A percentile compares a stretch with the other conserved stretches of the same genome.
These are phyloP conservation scores for Dione juno DNA, from an alignment of 2,888 invertebrate genomes.

Conservation along the genomic window DNA sequence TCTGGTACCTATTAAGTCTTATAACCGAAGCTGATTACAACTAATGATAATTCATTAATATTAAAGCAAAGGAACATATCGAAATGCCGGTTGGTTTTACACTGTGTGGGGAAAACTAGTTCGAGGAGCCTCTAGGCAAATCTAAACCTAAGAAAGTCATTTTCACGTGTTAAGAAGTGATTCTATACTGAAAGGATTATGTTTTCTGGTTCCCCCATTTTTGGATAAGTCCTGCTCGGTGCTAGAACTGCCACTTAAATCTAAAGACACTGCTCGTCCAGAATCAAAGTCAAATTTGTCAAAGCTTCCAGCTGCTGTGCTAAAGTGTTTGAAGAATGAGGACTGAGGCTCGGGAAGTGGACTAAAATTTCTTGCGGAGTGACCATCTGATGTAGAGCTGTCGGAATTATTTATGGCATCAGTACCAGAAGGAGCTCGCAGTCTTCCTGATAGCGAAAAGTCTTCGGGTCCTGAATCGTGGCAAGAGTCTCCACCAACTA, in stretches of 20 bases:
- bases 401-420: slow-evolving; percentile 85
- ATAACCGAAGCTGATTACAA: slow-evolving; percentile 66
- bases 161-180: slow-evolving; percentile 89
- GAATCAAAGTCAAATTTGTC: slow-evolving; percentile 81
- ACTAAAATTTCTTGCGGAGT: slow-evolving; percentile 75
- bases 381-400: slow-evolving; percentile 79
- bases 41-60: slow-evolving; percentile 63
- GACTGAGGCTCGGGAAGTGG: slow-evolving; percentile 77
- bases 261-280: slow-evolving; percentile 78
- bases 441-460: slow-evolving; percentile 83
- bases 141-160: slow-evolving; percentile 58
- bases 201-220: slow-evolving; percentile 85
- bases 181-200: slow-evolving; percentile 95
- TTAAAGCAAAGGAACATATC: slow-evolving; percentile 70
- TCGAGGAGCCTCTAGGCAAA: slow-evolving; percentile 67
- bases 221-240: slow-evolving; percentile 78
- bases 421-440: slow-evolving; percentile 83
- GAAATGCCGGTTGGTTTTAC: slow-evolving; percentile 57
- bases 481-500: slow-evolving; percentile 92
- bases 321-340: slow-evolving; percentile 76
- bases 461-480: slow-evolving; percentile 86
- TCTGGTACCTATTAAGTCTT: slow-evolving; percentile 75
- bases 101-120: slow-evolving; percentile 46
- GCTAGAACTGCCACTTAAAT: slow-evolving; percentile 72
- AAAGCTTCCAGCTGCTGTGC: slow-evolving; percentile 66